Conservation (phyloP, 2,113 vertebrate species). For the Solea senegalensis region DNA sequence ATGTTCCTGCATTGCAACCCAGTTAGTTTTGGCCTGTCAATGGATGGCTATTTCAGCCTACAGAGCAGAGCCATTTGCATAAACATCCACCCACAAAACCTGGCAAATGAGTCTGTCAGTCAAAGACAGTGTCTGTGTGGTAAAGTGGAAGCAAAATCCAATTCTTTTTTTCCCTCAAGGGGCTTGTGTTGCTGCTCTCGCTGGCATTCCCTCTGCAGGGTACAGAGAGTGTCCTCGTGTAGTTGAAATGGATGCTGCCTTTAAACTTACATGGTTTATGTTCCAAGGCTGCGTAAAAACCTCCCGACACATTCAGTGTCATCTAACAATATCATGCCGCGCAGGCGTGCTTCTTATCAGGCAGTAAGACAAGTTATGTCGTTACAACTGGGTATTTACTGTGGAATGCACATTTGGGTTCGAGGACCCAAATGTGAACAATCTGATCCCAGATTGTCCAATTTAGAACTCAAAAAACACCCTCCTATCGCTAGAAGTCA, state of each 20-base stretch:
- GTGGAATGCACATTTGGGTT: neutral
- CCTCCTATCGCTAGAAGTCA: neutral
- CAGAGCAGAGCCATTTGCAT: conserved; percentile 77
- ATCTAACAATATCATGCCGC: conserved; percentile 1
- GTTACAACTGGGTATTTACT: conserved; percentile 17
- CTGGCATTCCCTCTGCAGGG: conserved; percentile 48
- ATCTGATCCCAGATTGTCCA: neutral
- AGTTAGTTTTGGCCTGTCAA: conserved; percentile 74
- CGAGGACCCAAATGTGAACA: too few species aligned
- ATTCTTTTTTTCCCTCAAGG: conserved; percentile 57
- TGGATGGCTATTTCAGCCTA: conserved; percentile 75
- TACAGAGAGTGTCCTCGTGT: conserved; percentile 53
- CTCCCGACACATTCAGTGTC: conserved; percentile 14
- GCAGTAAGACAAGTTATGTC: neutral
- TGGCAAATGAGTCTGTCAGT: conserved; percentile 82
- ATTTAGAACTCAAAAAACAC: neutral
- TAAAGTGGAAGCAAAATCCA: conserved; percentile 67
- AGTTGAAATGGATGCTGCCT: conserved; percentile 57
- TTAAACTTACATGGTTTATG: conserved; percentile 29
- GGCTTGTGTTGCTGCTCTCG: conserved; percentile 49
- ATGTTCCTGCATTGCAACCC: conserved; percentile 67
- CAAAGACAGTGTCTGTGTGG: conserved; percentile 72
- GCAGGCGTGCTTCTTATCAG: neutral
- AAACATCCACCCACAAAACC: conserved; percentile 79
- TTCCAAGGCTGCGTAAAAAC: too few species aligned